These are phyloP conservation scores for Drosophila repletoides DNA, from an alignment of 1,140 invertebrate species.

Conservation along the genomic window DNA sequence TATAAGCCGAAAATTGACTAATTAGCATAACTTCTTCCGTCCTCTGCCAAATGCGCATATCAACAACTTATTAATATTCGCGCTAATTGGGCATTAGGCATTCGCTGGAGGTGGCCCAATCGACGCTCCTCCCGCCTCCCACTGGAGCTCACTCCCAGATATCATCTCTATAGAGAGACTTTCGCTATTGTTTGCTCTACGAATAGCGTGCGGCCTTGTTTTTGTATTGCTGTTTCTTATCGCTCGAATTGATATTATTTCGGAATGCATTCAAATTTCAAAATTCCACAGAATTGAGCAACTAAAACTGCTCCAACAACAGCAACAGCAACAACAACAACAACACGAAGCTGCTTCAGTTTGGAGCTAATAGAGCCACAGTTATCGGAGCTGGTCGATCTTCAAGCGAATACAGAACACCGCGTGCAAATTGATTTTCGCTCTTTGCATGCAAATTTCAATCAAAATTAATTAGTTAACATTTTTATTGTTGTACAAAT, in stretches of 20 bases:
- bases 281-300: conserved; percentile 20
- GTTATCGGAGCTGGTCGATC: conserved; percentile 53
- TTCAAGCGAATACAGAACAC: conserved; percentile 37
- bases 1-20: conserved; percentile 47
- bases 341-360: conserved; percentile 1
- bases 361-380: conserved; percentile 23
- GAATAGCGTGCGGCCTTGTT: conserved; percentile 28
- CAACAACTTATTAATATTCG: conserved; percentile 39
- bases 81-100: conserved; percentile 49
- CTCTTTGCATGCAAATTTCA: conserved; percentile 82
- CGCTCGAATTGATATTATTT: conserved; percentile 26
- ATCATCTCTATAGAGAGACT: conserved; percentile 32
- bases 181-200: conserved; percentile 42
- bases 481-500: conserved; percentile 82
- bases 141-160: too few species aligned
- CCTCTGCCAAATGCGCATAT: conserved; percentile 52
- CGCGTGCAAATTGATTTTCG: conserved; percentile 78
- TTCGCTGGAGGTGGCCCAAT: conserved; percentile 2
- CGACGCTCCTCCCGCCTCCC: too few species aligned
- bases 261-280: conserved; percentile 36
- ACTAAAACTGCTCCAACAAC: not conserved
- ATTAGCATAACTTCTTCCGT: conserved; percentile 77
- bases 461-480: conserved; percentile 82
- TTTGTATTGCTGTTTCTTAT: conserved; percentile 13
- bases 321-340: not conserved